Conservation (phyloP, 1,140 invertebrate genomes). For the Drosophila littoralis region DNA sequence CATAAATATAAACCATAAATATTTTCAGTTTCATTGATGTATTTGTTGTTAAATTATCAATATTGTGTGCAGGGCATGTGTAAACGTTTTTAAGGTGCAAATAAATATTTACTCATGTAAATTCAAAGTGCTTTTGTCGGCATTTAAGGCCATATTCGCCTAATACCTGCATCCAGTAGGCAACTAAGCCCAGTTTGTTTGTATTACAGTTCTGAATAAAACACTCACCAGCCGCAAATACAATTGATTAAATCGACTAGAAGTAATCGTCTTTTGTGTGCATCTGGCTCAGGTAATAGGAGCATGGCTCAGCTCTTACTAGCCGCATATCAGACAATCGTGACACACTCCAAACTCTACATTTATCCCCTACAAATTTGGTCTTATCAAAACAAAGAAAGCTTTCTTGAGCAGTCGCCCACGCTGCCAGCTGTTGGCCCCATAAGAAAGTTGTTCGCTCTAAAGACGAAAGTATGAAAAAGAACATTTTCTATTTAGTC, state of each 20-base stretch:
- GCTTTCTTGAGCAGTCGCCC: too few relatives aligned
- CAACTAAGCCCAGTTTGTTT: too few relatives aligned
- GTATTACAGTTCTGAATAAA: background rate
- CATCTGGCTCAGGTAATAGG: background rate
- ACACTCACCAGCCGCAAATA: too few relatives aligned
- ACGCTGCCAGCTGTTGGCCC: too few relatives aligned
- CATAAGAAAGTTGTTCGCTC: too few relatives aligned
- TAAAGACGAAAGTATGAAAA: too few relatives aligned
- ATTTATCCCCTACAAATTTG: too few relatives aligned
- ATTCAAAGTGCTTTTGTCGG: background rate
- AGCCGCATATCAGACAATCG: background rate
- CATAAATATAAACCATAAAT: background rate
- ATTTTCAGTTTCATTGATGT: conserved; percentile 14
- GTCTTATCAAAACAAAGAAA: too few relatives aligned
- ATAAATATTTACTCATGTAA: background rate
- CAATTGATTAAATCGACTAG: background rate
- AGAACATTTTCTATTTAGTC: too few relatives aligned
- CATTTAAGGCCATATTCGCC: background rate
- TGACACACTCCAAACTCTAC: background rate
- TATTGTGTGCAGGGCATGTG: background rate
- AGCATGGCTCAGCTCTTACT: background rate
- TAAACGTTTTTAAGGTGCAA: background rate
- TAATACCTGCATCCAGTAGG: background rate
- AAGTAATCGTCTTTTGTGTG: background rate
- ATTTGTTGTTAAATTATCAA: background rate